Evolutionary conservation across 2,113 vertebrate species (phyloP), one percentile per base, ranked within the genome.

Genomic region (Turdus rufiventris): DNA sequence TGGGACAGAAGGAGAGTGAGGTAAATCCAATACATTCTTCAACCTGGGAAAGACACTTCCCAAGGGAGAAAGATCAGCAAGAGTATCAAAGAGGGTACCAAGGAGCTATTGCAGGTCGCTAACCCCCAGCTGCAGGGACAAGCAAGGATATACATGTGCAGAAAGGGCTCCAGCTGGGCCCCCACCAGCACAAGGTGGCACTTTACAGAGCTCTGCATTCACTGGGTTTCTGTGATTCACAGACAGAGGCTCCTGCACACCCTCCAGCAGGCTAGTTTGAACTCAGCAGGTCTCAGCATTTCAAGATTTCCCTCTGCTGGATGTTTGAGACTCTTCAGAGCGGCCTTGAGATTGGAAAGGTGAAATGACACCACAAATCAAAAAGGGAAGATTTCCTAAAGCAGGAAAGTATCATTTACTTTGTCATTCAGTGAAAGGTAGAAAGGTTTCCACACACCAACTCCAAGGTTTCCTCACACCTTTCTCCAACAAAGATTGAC

Each of bases 1-100:
- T 3, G 9, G 70, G 50, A 77, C 81, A 97, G 36, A 97, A 85
- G 60, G 54, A 90, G 53, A 94, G 77, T 74, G 56, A 96, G 74
- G 73, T 56, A 84, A 88, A 85, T 26, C 34, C 50, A 71, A 11
- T 12, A 65, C 5, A 18, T 51, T 43, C 31, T 73, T 56, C 67
- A 66, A 12, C 34, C 31, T 6, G 26, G 33, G 47, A 45, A 87
- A 82, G 66, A 90, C 10, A 40, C 19, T 88, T 91, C 42, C 65
- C 40, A 21, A 48, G 15, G 47, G 17, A 79, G 23, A 85, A 72
- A 43, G 33, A 67, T 6, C 40, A 74, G n/a, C 23, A 51, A 60
- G 23, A 48, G 24, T 6, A 88, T 19, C 26, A 34, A 31, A 58
- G n/a, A 72, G 40, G 31, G 28, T 31, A 43, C 43, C 13, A 20